Percentiles rank a stretch among this genome's conserved stretches.
phyloP scores from a whole-genome alignment of 2,113 vertebrate species.

The Speoplatyrhinus poulsoni region DNA sequence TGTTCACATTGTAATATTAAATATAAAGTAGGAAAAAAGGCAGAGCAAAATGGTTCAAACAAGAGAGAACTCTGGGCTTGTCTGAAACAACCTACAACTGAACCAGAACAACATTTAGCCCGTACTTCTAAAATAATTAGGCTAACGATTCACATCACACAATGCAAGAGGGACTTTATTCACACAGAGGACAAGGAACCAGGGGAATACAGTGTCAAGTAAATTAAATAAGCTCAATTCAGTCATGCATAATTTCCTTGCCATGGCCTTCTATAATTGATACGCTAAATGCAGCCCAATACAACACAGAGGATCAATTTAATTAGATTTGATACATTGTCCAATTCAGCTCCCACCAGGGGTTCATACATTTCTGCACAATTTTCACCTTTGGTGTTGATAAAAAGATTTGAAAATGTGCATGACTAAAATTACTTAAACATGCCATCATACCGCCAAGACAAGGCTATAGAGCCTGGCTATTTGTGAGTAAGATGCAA shows the following conservation, averaged over 20 bases:
- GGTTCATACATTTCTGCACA: background rate
- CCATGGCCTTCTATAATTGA: background rate
- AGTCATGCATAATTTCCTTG: constrained; percentile 18
- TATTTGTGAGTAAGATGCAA: constrained; percentile 33
- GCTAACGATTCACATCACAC: background rate
- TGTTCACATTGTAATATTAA: background rate
- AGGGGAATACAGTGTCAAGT: background rate
- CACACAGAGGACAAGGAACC: constrained; percentile 5
- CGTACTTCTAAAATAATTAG: background rate
- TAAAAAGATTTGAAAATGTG: constrained; percentile 24
- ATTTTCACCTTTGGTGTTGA: constrained; percentile 17
- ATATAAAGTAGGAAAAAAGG: background rate
- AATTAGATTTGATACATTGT: constrained; percentile 27
- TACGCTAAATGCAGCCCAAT: background rate
- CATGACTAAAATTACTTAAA: constrained; percentile 35
- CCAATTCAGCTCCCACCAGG: constrained; percentile 7
- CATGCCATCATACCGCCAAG: constrained; percentile 4
- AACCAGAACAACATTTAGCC: background rate
- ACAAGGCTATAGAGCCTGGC: constrained; percentile 25
- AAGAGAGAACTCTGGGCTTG: background rate
- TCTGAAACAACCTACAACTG: background rate
- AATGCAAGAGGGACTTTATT: background rate
- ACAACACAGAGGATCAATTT: constrained; percentile 6
- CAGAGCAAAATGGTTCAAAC: background rate
- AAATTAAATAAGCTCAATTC: background rate